Conservation (phyloP, 1,140 invertebrate species). For the Plutomurus gul region DNA sequence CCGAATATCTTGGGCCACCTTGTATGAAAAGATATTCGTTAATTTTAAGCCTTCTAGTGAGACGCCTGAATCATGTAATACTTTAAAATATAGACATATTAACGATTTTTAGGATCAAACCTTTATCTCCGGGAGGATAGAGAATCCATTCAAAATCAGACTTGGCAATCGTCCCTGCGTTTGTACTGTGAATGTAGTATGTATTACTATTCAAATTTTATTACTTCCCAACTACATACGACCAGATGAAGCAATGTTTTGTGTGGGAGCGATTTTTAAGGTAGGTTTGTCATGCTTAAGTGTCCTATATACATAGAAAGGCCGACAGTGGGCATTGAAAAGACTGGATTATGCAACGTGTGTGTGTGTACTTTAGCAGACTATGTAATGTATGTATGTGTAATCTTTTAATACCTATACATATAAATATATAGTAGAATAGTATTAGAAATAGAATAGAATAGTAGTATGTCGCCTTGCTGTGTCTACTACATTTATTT, state of each 20-base stretch:
- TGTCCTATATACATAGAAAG: not conserved
- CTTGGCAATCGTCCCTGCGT: not conserved
- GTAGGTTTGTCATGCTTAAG: constrained; percentile 4
- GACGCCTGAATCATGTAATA: no score
- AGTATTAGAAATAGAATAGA: no score
- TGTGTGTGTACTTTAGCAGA: no score
- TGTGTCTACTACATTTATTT: no score
- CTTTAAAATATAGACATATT: not conserved
- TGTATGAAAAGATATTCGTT: no score
- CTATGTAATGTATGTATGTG: no score
- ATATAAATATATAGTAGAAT: no score
- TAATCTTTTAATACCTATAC: no score
- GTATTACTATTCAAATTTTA: constrained; percentile 2
- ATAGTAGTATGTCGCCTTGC: no score
- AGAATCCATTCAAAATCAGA: not conserved
- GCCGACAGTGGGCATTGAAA: not conserved
- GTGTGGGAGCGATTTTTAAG: constrained; percentile 13
- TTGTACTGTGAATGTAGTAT: not conserved
- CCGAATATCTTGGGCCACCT: not conserved
- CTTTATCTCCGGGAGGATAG: not conserved
- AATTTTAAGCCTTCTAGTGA: no score
- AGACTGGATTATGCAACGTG: no score
- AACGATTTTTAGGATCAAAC: not conserved
- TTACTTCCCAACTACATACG: not conserved
- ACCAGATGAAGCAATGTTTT: not conserved